Evolutionary conservation across 2,113 vertebrate genomes (phyloP), one percentile per base, ranked within the genome.

Genomic region (Merops nubicus): DNA sequence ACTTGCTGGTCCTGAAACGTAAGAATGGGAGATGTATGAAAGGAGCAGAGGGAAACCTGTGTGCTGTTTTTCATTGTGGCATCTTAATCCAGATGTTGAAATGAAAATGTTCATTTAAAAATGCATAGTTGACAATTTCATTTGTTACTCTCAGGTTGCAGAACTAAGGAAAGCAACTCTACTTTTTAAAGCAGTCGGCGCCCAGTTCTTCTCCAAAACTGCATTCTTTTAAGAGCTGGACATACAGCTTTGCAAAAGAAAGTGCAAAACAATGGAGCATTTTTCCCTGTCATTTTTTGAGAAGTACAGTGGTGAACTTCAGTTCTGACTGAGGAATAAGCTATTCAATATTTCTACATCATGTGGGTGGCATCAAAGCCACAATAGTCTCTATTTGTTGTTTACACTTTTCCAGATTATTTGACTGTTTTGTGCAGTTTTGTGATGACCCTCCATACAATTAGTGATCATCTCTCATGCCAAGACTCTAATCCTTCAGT

Each of bases 11-110:
- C 93, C 96, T 93, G 96, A 89, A 89, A 85, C 29, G 6, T n/a
- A 85, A 67, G 85, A 81, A 82, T 54, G 82, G 89, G 85, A 90
- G 82, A 82, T 50, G 47, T 63, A 48, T 88, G 93, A 80, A 91
- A 73, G 75, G 73, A 89, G 92, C 57, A 20, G 70, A 23, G 82
- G 34, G 89, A 77, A 91, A 70, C 85, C 89, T 26, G 29, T 3
- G 67, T 69, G 84, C 90, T 89, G 92, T 93, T 96, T 94, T 89
- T 95, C 91, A 88, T 97, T 94, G 96, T 93, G 91, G 91, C 85
- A 68, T 95, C 92, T 97, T 97, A 92, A 97, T 97, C 96, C 95
- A 96, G 93, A 91, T 97, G 95, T 96, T 92, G 86, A 95, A 91
- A 94, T 87, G 94, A 96, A 94, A 96, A 79, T 2, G n/a, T 65